Evolutionary conservation across 2,888 invertebrate genomes (phyloP), one percentile per base, ranked within the genome.

Genomic region (Muscina levida): DNA sequence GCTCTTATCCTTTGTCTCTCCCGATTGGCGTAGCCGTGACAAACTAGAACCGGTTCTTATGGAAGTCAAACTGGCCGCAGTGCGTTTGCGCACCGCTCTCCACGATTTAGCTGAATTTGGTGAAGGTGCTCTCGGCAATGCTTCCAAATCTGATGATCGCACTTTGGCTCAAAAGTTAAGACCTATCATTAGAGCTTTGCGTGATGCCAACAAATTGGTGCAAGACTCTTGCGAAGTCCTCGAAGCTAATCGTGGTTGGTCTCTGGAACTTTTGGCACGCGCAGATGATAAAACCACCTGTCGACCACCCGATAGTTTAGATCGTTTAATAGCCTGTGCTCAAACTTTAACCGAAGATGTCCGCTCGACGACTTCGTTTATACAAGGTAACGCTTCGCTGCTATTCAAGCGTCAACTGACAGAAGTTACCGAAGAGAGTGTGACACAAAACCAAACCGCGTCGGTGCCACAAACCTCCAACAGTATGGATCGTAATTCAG

Each of bases 61-160:
- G 91, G 97, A 97, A 88, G 94, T 98, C 51, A 95, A 96, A 90
- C 92, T 96, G 83, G 94, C 96, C 5, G 95, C 95, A 56, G 93
- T 94, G 5, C 92, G 95, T 68, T 91, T 98, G 59, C 93, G 95
- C 83, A 95, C 96, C 2, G 95, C 96, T 0, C 91, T 97, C 39
- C 95, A 96, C 88, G 97, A 97, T 91, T 93, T 97, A 77, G 94
- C 96, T 0, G 96, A 97, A 84, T 98, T 98, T 89, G 95, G 96
- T 0, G 96, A 96, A 89, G 97, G 97, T 42, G 94, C 97, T 26
- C 91, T 97, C 77, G 97, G 96, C 44, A 97, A 97, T 89, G 96
- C 97, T 6, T 93, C 94, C 51, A 93, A 94, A 88, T 95, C 95
- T 66, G 94, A 95, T 84, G 96, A 96, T 89, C 95, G 95, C 91